phyloP scores from a whole-genome alignment of 2,888 invertebrate species.

The Neria commutata region DNA sequence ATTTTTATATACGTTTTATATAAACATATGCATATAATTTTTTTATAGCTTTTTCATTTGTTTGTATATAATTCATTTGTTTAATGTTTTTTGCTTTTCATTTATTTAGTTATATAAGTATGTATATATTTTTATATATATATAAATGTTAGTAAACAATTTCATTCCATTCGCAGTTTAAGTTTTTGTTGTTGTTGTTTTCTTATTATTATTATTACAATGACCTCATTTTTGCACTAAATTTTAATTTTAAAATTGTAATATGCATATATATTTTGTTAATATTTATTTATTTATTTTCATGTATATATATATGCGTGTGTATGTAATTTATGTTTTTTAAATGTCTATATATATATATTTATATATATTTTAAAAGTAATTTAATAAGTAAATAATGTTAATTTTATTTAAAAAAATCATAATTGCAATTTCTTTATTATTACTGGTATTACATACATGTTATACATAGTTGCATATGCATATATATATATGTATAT shows the following conservation, averaged over 20 bases:
- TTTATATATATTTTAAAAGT: constrained; percentile 26
- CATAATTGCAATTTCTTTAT: constrained; percentile 11
- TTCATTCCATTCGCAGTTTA: not conserved
- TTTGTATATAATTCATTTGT: constrained; percentile 40
- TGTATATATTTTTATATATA: no score
- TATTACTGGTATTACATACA: constrained; percentile 24
- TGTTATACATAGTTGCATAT: constrained; percentile 9
- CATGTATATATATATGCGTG: constrained; percentile 31
- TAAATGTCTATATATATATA: constrained; percentile 30
- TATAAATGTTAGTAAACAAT: no score
- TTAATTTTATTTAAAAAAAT: no score
- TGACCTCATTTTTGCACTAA: not conserved
- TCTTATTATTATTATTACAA: constrained; percentile 48
- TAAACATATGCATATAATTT: constrained; percentile 4
- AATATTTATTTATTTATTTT: constrained; percentile 34
- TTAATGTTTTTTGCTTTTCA: constrained; percentile 53
- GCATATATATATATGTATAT: constrained; percentile 14
- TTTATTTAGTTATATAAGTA: no score
- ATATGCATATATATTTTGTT: constrained; percentile 41
- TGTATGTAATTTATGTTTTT: constrained; percentile 25
- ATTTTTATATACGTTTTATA: constrained; percentile 29
- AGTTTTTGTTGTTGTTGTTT: constrained; percentile 30
- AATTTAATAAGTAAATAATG: not conserved
- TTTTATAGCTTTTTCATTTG: constrained; percentile 5
- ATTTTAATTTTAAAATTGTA: constrained; percentile 46